Conservation (phyloP, 2,888 invertebrate species). For the Sialis fuliginosa region DNA sequence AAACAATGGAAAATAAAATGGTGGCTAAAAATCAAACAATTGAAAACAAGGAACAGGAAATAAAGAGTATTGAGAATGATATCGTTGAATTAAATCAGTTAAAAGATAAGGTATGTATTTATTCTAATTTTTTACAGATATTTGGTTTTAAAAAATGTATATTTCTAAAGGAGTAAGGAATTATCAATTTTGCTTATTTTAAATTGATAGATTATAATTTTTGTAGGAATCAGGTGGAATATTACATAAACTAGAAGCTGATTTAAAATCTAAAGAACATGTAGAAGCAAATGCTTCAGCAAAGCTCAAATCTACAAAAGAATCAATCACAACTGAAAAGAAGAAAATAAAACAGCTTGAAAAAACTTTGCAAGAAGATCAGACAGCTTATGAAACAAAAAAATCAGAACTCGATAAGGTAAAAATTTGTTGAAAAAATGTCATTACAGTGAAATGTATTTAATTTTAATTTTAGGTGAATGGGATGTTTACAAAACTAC, state of each 20-base stretch:
- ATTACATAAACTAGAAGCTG: conserved; percentile 42
- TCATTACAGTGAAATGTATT: conserved; percentile 10
- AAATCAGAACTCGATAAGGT: conserved; percentile 37
- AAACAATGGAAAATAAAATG: conserved; percentile 8
- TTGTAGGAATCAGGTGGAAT: conserved; percentile 46
- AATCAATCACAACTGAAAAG: conserved; percentile 45
- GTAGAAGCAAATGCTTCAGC: conserved; percentile 46
- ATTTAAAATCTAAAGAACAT: conserved; percentile 44
- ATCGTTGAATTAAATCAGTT: conserved; percentile 36
- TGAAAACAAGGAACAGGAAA: conserved; percentile 13
- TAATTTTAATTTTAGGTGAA: conserved; percentile 25
- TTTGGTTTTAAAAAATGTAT: not conserved
- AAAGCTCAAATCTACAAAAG: conserved; percentile 42
- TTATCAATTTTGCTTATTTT: too few species aligned
- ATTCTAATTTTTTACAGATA: not conserved
- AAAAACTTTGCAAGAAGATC: conserved; percentile 50
- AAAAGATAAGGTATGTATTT: conserved; percentile 27
- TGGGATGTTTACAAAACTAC: conserved; percentile 46
- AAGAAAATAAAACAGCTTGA: conserved; percentile 48
- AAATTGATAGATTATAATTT: conserved; percentile 1
- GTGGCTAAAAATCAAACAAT: conserved; percentile 10
- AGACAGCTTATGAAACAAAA: conserved; percentile 37
- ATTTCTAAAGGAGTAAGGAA: conserved; percentile 19
- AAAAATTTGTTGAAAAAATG: not conserved
- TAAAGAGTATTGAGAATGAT: conserved; percentile 22